Conservation (phyloP, 2,797 vertebrate genomes). For the Apogon hyalosoma region DNA sequence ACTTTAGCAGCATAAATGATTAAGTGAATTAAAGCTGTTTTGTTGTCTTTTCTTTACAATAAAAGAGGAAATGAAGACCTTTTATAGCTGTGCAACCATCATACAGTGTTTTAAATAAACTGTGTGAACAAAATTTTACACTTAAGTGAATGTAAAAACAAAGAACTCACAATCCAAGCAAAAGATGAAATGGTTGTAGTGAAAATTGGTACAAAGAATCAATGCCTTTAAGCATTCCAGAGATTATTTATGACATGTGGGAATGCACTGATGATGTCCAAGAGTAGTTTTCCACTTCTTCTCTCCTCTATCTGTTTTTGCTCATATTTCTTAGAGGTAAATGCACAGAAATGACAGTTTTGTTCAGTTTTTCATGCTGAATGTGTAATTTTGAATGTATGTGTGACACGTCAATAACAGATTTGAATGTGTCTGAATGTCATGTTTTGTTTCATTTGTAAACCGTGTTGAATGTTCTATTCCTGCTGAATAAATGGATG, state of each 20-base stretch:
- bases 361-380: constrained; percentile 2
- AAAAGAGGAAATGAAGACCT: not conserved
- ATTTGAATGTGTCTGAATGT: constrained; percentile 14
- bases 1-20: not conserved
- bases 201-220: not conserved
- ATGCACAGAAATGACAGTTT: constrained; percentile 1
- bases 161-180: not conserved
- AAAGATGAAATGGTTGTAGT: not conserved
- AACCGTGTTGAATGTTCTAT: constrained; percentile 9
- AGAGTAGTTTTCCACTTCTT: not conserved
- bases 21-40: not conserved
- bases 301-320: not conserved
- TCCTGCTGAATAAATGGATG: constrained; percentile 34
- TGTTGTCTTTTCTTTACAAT: constrained; percentile 2
- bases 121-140: not conserved
- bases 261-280: constrained; percentile 7
- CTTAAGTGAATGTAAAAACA: not conserved
- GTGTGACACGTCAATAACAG: not conserved
- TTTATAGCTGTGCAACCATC: not conserved
- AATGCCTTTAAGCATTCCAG: constrained; percentile 2
- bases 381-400: constrained; percentile 23
- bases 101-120: not conserved
- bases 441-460: not conserved
- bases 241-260: constrained; percentile 11
- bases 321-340: constrained; percentile 3